Conservation (phyloP, 2,888 invertebrate genomes). For the Dolomedes plantarius region DNA sequence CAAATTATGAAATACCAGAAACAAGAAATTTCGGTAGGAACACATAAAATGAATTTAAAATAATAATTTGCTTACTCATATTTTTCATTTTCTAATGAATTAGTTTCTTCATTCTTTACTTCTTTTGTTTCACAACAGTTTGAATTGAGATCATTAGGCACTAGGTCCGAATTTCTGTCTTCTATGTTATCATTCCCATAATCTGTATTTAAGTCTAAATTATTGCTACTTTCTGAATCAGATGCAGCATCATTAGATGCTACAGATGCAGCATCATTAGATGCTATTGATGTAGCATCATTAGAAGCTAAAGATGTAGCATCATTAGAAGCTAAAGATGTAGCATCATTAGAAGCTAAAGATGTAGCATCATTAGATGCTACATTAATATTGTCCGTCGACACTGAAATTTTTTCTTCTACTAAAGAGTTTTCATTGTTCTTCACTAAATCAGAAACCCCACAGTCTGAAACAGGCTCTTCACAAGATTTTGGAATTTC, state of each 20-base stretch:
- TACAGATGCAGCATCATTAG: background rate
- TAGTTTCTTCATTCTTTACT: background rate
- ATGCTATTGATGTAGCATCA: background rate
- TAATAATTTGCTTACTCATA: slow-evolving; percentile 8
- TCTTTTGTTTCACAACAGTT: background rate
- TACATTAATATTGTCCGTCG: background rate
- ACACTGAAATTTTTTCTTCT: background rate
- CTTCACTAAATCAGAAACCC: background rate
- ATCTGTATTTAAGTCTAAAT: background rate
- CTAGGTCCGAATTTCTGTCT: background rate
- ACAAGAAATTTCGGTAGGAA: too few species aligned
- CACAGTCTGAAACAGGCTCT: background rate
- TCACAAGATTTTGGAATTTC: background rate
- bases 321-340: background rate
- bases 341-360: background rate
- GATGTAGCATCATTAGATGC: too few species aligned
- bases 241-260: background rate
- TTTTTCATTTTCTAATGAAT: background rate
- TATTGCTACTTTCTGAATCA: background rate
- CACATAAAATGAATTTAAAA: background rate
- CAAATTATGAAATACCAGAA: background rate
- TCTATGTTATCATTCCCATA: background rate
- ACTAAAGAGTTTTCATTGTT: background rate
- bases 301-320: background rate
- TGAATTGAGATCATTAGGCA: too few species aligned